Evolutionary conservation across 2,113 vertebrate genomes (phyloP), one percentile per base, ranked within the genome.

Genomic region (Rhynchomys soricoides): DNA sequence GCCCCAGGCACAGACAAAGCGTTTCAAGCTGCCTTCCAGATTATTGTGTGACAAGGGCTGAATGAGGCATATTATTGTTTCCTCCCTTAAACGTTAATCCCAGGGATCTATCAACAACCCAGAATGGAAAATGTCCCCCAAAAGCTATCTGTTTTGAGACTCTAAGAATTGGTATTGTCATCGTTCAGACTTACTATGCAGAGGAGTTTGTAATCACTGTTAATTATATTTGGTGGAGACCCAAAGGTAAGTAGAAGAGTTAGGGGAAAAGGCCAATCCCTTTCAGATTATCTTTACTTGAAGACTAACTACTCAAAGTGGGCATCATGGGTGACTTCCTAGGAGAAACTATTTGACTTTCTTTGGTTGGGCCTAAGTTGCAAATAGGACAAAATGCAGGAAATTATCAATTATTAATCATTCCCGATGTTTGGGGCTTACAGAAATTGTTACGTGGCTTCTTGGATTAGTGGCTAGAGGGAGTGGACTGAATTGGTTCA

Each of bases 391-490:
- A 93, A 96, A 89, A 45, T 74, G 73, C 57, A 57, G 34, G 48
- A 91, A 93, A 57, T 16, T 74, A 13, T 74, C 64, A 68, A n/a
- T 89, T 89, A 29, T 45, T 86, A 73, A 48, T 86, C 81, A 91
- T 77, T 95, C 73, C 22, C 62, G 5, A 16, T 92, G 16, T 82
- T 86, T 55, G 7, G 40, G 43, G 48, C 24, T 83, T 94, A 74
- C 29, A 89, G 48, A 55, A 68, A 92, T 31, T 86, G 59, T 89
- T 93, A 17, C 52, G 88, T 95, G 78, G 31, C 43, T 94, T 95
- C 31, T 66, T 92, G 34, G 29, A 78, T 48, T 89, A 45, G 55
- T 55, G 91, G 11, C 7, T 70, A 75, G 55, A 95, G 16, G 26
- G 71, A 85, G 13, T 78, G 66, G 17, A 79, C 48, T 86, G 48